These are phyloP conservation scores for Itoplectis maculator DNA, from an alignment of 2,888 invertebrate genomes.

Conservation along the genomic window DNA sequence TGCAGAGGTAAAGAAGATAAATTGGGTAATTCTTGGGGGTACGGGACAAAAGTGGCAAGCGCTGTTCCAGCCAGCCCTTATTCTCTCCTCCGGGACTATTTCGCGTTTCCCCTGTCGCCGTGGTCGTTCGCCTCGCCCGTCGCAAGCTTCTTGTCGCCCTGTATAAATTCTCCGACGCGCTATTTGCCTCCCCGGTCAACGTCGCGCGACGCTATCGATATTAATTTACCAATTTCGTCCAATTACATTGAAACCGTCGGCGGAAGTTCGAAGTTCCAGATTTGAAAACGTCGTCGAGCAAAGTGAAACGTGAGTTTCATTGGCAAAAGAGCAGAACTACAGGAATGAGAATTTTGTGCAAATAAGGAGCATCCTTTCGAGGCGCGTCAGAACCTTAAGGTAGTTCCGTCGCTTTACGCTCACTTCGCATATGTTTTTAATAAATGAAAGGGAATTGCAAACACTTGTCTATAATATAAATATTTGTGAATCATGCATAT, in stretches of 20 bases:
- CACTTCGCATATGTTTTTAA: no score
- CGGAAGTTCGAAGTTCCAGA: no score
- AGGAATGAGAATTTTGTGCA: no score
- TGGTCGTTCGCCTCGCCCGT: constrained; percentile 51
- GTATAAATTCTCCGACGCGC: constrained; percentile 7
- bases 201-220: background rate
- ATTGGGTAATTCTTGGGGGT: constrained; percentile 68
- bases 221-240: constrained; percentile 8
- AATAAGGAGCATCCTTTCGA: no score
- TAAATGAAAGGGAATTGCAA: no score
- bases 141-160: background rate
- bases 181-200: background rate
- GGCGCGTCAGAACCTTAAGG: no score
- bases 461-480: no score
- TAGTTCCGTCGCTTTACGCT: no score
- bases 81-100: constrained; percentile 40
- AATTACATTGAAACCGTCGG: background rate
- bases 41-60: constrained; percentile 67
- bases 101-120: constrained; percentile 64
- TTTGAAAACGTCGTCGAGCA: no score
- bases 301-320: no score
- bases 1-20: constrained; percentile 71
- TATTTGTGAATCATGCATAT: no score
- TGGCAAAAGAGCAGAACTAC: no score
- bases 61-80: constrained; percentile 55